phyloP scores from a whole-genome alignment of 2,888 invertebrate genomes.

The Mimas tiliae region DNA sequence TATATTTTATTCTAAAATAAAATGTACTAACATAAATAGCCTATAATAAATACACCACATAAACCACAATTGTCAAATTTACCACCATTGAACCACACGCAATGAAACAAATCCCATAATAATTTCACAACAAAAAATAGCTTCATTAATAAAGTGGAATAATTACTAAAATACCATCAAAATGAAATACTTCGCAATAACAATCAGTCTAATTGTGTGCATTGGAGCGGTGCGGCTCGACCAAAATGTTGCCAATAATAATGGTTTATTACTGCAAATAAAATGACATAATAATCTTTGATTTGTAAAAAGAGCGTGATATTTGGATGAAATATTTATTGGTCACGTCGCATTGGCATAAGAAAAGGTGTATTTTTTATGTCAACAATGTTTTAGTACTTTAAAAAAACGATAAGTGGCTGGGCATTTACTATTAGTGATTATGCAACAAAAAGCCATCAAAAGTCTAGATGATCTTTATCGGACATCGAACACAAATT shows the following conservation, averaged over 20 bases:
- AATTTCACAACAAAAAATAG: background rate
- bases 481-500: too few species aligned
- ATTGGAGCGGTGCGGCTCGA: constrained; percentile 25
- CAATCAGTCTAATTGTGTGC: constrained; percentile 28
- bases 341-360: background rate
- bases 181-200: constrained; percentile 31
- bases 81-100: background rate
- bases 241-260: constrained; percentile 1
- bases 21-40: background rate
- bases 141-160: constrained; percentile 18
- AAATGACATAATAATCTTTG: constrained; percentile 13
- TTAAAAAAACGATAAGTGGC: too few species aligned
- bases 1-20: too few species aligned
- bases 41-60: background rate
- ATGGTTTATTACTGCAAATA: background rate
- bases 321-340: constrained; percentile 2
- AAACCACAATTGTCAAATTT: background rate
- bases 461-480: too few species aligned
- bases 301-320: background rate
- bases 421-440: too few species aligned
- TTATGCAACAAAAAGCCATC: too few species aligned
- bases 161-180: constrained; percentile 26
- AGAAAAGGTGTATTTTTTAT: background rate
- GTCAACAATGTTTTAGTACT: too few species aligned
- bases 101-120: background rate